Evolutionary conservation across 2,113 vertebrate genomes (phyloP), one percentile per base, ranked within the genome.

Genomic region (Tauraco erythrolophus): DNA sequence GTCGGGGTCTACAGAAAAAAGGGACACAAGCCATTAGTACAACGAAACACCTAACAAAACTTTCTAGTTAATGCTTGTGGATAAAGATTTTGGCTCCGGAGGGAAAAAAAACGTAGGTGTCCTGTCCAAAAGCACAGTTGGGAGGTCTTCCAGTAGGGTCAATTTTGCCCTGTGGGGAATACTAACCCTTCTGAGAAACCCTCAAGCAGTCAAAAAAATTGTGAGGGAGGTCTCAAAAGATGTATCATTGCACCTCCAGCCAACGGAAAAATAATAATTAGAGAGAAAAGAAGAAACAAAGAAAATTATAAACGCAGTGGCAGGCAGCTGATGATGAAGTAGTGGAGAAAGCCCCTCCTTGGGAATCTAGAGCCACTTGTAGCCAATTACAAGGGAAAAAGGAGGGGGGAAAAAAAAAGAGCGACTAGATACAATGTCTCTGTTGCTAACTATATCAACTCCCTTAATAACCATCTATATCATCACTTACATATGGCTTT

Each of bases 1-100:
- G 98, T 99, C 99, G 0, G 99, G 99, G 86, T 99, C 99, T 99
- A 94, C 0, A 2, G 93, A 53, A 46, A 72, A 72, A 93, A 95
- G 16, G 28, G 28, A 89, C 14, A 68, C 54, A 61, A 2, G 35
- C 7, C 35, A 24, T 74, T 2, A n/a, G 45, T 7, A 31, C 11
- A 33, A 48, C 0, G 1, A 6, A 37, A 77, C 17, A 6, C 8
- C 5, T 19, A 12, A 7, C 7, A 60, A 19, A 27, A 11, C 28
- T 2, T 21, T 4, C 43, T 7, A 14, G 70, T 3, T 43, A 22
- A 35, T 43, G 48, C 16, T 5, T 25, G 28, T 33, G 18, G 4
- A 1, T 1, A 25, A 45, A 41, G 30, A 13, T 25, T 77, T 50
- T 50, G 57, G 22, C 11, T 77, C 31, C 0, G 0, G 14, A 43